These are phyloP conservation scores for Mionectes olivaceus DNA, from an alignment of 2,797 vertebrate species.

Conservation along the genomic window DNA sequence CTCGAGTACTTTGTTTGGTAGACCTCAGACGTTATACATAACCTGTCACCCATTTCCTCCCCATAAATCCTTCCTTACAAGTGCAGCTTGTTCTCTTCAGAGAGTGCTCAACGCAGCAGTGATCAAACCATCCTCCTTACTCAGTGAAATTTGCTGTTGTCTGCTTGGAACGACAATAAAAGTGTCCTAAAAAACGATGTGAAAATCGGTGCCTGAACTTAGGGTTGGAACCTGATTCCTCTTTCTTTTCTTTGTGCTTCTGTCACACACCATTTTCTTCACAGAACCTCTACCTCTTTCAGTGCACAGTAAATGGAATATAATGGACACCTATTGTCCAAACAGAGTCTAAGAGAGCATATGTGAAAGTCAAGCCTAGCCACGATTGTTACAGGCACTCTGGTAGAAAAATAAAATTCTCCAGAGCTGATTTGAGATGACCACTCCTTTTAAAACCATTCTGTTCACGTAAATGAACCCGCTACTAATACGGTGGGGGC, in stretches of 20 bases:
- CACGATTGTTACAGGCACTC: neutral
- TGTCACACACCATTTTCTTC: neutral
- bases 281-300: neutral
- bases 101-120: neutral
- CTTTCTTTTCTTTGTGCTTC: neutral
- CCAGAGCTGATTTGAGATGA: neutral
- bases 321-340: neutral
- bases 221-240: neutral
- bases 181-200: neutral
- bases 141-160: neutral
- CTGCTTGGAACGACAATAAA: neutral
- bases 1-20: slow-evolving; percentile 22
- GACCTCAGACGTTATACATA: slow-evolving; percentile 27
- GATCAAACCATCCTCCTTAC: neutral
- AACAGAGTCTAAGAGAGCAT: neutral
- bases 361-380: neutral
- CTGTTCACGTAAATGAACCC: neutral
- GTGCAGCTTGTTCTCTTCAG: neutral
- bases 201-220: neutral
- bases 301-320: neutral
- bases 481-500: neutral
- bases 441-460: neutral
- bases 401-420: neutral
- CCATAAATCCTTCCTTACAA: neutral
- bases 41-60: neutral